Evolutionary conservation across 2,888 invertebrate species (phyloP).

Genomic region (Mythimna vitellina): DNA sequence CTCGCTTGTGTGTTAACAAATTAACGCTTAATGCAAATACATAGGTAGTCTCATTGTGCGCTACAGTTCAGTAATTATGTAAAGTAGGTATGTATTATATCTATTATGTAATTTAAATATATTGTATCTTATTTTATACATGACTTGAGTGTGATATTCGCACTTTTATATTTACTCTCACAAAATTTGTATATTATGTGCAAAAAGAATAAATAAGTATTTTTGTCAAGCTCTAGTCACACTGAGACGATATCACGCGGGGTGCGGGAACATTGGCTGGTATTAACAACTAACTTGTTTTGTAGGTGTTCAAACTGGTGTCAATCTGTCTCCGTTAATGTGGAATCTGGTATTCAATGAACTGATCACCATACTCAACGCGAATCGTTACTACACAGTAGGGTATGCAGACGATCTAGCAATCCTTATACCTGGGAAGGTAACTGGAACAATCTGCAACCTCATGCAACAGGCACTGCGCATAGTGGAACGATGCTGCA

Average conservation of each 20-base stretch:
- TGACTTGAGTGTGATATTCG: slow-evolving; percentile 15
- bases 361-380: too few relatives aligned
- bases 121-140: slow-evolving; percentile 4
- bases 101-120: neutral
- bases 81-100: neutral
- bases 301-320: neutral
- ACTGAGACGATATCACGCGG: neutral
- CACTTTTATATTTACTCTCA: neutral
- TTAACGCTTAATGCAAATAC: slow-evolving; percentile 30
- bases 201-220: neutral
- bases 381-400: too few relatives aligned
- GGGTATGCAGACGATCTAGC: too few relatives aligned
- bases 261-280: neutral
- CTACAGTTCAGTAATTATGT: slow-evolving; percentile 21
- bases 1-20: slow-evolving; percentile 29
- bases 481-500: too few relatives aligned
- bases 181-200: slow-evolving; percentile 2
- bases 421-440: too few relatives aligned
- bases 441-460: too few relatives aligned
- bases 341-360: too few relatives aligned
- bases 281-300: neutral
- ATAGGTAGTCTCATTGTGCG: slow-evolving; percentile 28
- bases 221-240: neutral
- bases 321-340: too few relatives aligned
- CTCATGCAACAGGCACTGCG: too few relatives aligned